Conservation (phyloP, 2,888 invertebrate genomes). For the Pachycephus smyrnensis region DNA sequence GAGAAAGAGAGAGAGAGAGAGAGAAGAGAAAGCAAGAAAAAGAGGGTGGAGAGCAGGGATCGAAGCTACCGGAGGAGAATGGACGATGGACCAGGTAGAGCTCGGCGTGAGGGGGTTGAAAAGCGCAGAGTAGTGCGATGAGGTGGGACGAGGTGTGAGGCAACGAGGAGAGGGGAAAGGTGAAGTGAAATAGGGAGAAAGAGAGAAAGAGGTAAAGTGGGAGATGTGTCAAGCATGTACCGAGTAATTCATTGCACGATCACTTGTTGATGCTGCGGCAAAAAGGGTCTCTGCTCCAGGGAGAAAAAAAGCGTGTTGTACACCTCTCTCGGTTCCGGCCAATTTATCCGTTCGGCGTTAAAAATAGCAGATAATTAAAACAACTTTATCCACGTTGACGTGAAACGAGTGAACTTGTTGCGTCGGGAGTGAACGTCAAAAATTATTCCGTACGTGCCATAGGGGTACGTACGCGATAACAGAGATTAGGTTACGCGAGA, state of each 20-base stretch:
- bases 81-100: too few relatives aligned
- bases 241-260: slow-evolving; percentile 24
- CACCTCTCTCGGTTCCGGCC: slow-evolving; percentile 3
- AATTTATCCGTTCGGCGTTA: slow-evolving; percentile 6
- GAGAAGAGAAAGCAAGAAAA: neutral
- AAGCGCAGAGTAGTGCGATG: too few relatives aligned
- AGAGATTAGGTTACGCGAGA: too few relatives aligned
- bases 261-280: slow-evolving; percentile 24
- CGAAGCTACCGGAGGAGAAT: neutral
- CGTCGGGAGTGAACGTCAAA: too few relatives aligned
- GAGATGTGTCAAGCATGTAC: slow-evolving; percentile 23
- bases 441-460: too few relatives aligned
- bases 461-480: too few relatives aligned
- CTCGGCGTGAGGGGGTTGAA: too few relatives aligned
- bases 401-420: too few relatives aligned
- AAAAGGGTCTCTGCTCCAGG: slow-evolving; percentile 17
- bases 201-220: slow-evolving; percentile 13
- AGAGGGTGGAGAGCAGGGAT: slow-evolving; percentile 6
- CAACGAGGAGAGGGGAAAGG: neutral
- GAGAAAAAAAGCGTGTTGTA: slow-evolving; percentile 6
- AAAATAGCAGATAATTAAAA: slow-evolving; percentile 7
- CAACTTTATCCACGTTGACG: slow-evolving; percentile 1
- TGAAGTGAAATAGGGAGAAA: slow-evolving; percentile 9
- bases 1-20: slow-evolving; percentile 7
- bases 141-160: neutral